Base-by-base conservation (phyloP, 2,888 invertebrate species). In the Pycnomerus fuliginosus region DNA sequence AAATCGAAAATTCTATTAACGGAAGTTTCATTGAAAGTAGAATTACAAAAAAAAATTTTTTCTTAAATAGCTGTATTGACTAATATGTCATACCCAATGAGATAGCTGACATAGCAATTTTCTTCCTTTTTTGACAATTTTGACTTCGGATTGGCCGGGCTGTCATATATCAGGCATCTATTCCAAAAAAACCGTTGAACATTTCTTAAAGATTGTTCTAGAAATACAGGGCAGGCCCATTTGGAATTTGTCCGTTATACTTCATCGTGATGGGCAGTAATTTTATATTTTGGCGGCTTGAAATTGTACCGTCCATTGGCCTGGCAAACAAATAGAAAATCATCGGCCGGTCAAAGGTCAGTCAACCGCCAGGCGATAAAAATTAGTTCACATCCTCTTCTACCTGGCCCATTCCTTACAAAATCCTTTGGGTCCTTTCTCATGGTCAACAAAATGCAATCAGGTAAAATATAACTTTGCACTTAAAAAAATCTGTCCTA, bases 331-430 rank as follows among this genome's bases (percentile, higher is more conserved):
- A 39, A 22, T 23, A 3, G 15, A 31, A 32, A 35, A 36, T 20
- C 8, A 28, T n/a, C 11, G 28, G 16, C 37, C 36, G 49, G 52
- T 39, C 45, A 45, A 37, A 48, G 53, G 53, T 53, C 48, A 41
- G 31, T 28, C 44, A 46, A 40, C 50, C 41, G 49, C 36, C 13
- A 20, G 14, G 39, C 31, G 33, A 60, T 60, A 59, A 57, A 61
- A 61, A 61, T 61, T 58, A 57, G 61, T 59, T 59, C 61, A 58
- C 60, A 61, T 53, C 50, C 52, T 55, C 44, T 38, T 34, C 47
- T 60, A 58, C 64, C 63, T 60, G 61, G 31, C 14, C 25, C 22
- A 37, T 25, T 25, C 25, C 34, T 22, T 12, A n/a, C 30, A 30
- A 29, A n/a, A 37, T 33, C 34, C 16, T 14, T 23, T 20, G 16